Conservation (phyloP, 2,113 vertebrate species). For the Cygnus buccinator region DNA sequence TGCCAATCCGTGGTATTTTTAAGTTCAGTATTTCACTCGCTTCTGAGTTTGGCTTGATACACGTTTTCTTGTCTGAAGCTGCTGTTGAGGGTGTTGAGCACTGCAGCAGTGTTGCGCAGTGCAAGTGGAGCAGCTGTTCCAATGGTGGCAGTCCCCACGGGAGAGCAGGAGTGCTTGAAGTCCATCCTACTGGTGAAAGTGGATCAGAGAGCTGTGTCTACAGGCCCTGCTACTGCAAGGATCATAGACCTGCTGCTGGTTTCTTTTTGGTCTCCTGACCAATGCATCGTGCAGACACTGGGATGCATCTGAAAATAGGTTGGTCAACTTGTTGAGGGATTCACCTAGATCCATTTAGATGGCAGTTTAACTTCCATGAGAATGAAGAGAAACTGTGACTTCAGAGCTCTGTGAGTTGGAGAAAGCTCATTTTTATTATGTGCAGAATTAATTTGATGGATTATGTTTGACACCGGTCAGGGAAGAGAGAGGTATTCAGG, state of each 20-base stretch:
- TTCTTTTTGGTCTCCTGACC: neutral
- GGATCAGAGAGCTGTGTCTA: neutral
- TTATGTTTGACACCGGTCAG: conserved; percentile 46
- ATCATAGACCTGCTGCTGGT: accelerated
- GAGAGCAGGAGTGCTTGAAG: accelerated
- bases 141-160: accelerated
- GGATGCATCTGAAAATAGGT: neutral
- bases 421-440: conserved; percentile 10
- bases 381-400: neutral
- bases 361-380: neutral
- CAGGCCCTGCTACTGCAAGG: neutral
- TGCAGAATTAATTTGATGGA: conserved; percentile 59
- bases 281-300: neutral
- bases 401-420: conserved; percentile 6
- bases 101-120: neutral
- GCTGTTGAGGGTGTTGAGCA: neutral
- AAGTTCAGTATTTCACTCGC: neutral
- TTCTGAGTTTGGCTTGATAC: neutral
- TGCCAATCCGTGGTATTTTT: neutral
- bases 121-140: neutral
- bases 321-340: neutral
- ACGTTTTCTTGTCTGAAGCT: neutral
- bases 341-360: neutral
- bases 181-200: neutral
- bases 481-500: conserved; percentile 15